Conservation (phyloP, 1,140 invertebrate species). For the Paralvinella palmiformis region DNA sequence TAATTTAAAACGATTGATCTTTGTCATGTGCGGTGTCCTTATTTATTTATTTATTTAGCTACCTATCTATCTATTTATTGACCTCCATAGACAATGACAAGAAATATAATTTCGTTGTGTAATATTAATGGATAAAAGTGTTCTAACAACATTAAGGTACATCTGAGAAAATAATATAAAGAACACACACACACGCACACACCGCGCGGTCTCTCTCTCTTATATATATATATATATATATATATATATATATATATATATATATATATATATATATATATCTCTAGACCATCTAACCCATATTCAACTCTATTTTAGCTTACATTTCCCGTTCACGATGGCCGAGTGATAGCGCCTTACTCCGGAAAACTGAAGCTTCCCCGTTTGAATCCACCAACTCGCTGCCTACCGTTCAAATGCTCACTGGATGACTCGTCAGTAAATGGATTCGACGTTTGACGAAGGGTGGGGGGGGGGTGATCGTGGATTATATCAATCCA, state of each 20-base stretch:
- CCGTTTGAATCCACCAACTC: too few species aligned
- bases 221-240: neutral
- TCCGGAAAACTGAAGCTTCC: too few species aligned
- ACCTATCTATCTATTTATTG: neutral
- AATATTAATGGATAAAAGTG: neutral
- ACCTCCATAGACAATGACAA: neutral
- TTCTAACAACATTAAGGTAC: neutral
- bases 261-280: neutral
- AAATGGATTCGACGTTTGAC: too few species aligned
- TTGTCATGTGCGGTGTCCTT: neutral
- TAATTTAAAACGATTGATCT: too few species aligned
- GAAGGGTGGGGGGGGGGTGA: too few species aligned
- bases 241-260: slow-evolving; percentile 3
- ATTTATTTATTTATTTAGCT: neutral
- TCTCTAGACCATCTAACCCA: too few species aligned
- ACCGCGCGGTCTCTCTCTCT: neutral
- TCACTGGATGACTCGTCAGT: too few species aligned
- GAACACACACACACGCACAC: neutral
- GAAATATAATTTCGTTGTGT: neutral
- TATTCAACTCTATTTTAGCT: too few species aligned
- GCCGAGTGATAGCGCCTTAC: too few species aligned
- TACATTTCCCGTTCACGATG: too few species aligned
- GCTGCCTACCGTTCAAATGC: too few species aligned
- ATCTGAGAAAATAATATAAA: neutral
- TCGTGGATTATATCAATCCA: too few species aligned